Evolutionary conservation across 2,797 vertebrate species (phyloP).

Genomic region (Spea hammondii): DNA sequence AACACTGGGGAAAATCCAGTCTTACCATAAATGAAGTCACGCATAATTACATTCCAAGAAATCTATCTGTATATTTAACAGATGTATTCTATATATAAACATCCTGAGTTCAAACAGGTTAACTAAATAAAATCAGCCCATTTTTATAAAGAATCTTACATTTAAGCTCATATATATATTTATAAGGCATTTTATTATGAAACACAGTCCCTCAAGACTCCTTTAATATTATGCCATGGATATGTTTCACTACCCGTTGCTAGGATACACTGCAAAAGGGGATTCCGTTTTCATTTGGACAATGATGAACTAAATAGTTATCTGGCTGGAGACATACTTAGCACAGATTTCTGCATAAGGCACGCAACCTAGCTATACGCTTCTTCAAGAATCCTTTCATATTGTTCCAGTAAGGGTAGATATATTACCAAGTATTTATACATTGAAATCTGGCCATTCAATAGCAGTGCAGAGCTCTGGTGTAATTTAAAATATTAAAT

Average conservation of each 20-base stretch:
- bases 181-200: conserved; percentile 10
- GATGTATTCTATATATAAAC: not conserved
- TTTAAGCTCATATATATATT: not conserved
- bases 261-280: conserved; percentile 55
- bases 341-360: not conserved
- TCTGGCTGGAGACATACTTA: conserved; percentile 12
- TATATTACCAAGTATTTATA: too few species aligned
- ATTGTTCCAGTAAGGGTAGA: too few species aligned
- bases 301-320: conserved; percentile 46
- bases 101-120: not conserved
- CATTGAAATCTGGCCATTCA: too few species aligned
- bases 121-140: not conserved
- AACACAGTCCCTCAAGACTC: conserved; percentile 48
- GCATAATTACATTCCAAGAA: not conserved
- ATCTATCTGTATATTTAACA: not conserved
- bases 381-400: too few species aligned
- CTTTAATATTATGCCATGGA: conserved; percentile 45
- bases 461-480: too few species aligned
- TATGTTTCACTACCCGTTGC: conserved; percentile 53
- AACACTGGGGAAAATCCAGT: not conserved
- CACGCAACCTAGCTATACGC: not conserved
- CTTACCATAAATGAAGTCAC: not conserved
- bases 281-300: conserved; percentile 43
- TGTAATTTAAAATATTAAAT: too few species aligned
- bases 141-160: not conserved